Evolutionary conservation across 1,140 invertebrate genomes (phyloP).

Genomic region (Aradophagus sp.): DNA sequence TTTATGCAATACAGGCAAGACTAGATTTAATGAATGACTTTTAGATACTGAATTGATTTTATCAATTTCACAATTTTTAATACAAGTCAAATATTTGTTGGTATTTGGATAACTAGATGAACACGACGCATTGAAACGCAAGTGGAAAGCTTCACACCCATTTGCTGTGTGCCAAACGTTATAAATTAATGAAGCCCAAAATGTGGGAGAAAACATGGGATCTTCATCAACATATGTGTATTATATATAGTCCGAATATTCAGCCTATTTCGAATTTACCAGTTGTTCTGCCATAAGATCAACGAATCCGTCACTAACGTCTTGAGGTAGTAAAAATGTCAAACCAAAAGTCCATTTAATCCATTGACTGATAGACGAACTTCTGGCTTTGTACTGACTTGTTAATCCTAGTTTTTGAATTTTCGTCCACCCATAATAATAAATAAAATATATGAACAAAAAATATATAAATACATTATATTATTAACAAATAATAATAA

Average conservation of each 20-base stretch:
- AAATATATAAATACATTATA: no score
- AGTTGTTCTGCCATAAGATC: slow-evolving; percentile 1
- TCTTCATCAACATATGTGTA: slow-evolving; percentile 15
- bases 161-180: slow-evolving; percentile 12
- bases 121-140: not conserved
- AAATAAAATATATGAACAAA: no score
- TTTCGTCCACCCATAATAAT: slow-evolving; percentile 12
- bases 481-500: no score
- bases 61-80: slow-evolving; percentile 9
- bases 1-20: no score
- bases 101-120: slow-evolving; percentile 7
- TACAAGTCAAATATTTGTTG: not conserved
- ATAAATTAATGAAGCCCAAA: slow-evolving; percentile 7
- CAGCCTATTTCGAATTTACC: not conserved
- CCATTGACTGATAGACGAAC: slow-evolving; percentile 3
- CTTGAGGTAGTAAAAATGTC: slow-evolving; percentile 1
- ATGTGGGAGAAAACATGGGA: slow-evolving; percentile 1
- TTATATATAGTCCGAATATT: slow-evolving; percentile 7
- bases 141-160: slow-evolving; percentile 16
- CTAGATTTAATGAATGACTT: no score
- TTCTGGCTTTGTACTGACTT: slow-evolving; percentile 2
- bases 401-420: slow-evolving; percentile 8
- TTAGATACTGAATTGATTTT: slow-evolving; percentile 14
- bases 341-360: slow-evolving; percentile 7
- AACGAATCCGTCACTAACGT: not conserved